Conservation (phyloP, 2,888 invertebrate genomes). For the Imbricaverruca yamaguchii region DNA sequence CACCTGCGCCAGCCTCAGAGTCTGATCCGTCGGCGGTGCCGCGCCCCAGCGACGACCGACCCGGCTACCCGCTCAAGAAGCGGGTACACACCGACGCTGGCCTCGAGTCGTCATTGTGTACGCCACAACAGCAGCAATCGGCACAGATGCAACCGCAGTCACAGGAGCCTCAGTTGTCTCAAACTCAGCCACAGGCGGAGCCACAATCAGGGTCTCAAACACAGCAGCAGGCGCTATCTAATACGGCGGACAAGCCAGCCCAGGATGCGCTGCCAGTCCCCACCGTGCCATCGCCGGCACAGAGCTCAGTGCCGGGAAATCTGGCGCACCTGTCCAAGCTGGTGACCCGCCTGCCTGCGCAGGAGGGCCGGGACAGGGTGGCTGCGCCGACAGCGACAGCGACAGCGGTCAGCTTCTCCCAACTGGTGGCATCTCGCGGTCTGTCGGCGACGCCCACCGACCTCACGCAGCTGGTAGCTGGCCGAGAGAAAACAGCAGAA, state of each 20-base stretch:
- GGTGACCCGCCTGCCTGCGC: constrained; percentile 31
- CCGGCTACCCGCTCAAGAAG: constrained; percentile 13
- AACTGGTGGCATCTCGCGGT: too few species aligned
- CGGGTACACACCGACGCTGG: not conserved
- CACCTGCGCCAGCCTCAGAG: not conserved
- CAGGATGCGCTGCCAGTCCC: too few species aligned
- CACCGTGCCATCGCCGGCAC: not conserved
- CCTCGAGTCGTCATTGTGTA: not conserved
- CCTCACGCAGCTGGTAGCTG: too few species aligned
- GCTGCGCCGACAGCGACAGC: not conserved
- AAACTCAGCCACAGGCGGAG: too few species aligned
- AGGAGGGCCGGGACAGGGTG: constrained; percentile 7
- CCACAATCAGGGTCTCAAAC: too few species aligned
- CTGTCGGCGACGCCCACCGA: too few species aligned
- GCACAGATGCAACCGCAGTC: not conserved
- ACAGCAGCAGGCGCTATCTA: too few species aligned
- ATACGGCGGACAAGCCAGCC: too few species aligned
- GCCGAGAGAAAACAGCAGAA: too few species aligned
- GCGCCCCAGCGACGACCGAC: not conserved
- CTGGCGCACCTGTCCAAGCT: constrained; percentile 33
- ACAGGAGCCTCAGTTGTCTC: too few species aligned
- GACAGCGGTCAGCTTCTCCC: not conserved
- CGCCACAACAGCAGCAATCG: not conserved
- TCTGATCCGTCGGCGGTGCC: not conserved
- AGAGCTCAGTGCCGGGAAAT: constrained; percentile 19